Evolutionary conservation across 2,888 invertebrate species (phyloP).

Genomic region (Synergus itoensis): DNA sequence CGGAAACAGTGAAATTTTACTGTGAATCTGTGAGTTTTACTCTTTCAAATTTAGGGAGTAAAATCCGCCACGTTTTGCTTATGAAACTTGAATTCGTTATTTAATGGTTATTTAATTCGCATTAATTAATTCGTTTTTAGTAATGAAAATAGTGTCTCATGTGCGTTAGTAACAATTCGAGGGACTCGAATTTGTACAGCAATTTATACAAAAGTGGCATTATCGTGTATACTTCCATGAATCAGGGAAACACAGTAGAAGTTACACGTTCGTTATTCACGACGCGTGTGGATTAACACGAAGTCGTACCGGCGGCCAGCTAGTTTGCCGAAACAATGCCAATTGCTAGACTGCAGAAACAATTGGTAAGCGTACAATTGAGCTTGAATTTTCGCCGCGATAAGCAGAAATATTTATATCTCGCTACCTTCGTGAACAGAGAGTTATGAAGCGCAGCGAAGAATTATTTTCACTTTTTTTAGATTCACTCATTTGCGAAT

Average conservation of each 20-base stretch:
- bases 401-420: conserved; percentile 39
- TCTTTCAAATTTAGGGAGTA: no score
- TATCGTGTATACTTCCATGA: conserved; percentile 56
- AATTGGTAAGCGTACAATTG: conserved; percentile 39
- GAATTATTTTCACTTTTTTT: conserved; percentile 2
- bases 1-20: no score
- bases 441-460: conserved; percentile 5
- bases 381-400: conserved; percentile 34
- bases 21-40: no score
- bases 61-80: not conserved
- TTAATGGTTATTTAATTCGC: no score
- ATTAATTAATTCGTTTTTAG: not conserved
- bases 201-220: conserved; percentile 32
- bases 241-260: conserved; percentile 64
- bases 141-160: conserved; percentile 25
- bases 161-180: conserved; percentile 28
- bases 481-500: not conserved
- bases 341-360: conserved; percentile 36
- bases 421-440: conserved; percentile 7
- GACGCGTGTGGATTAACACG: conserved; percentile 57
- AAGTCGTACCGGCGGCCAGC: conserved; percentile 44
- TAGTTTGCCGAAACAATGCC: conserved; percentile 41
- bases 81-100: not conserved
- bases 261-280: conserved; percentile 64
- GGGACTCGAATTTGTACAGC: conserved; percentile 9